Conservation (phyloP, 2,797 vertebrate genomes). For the Sciurus carolinensis region DNA sequence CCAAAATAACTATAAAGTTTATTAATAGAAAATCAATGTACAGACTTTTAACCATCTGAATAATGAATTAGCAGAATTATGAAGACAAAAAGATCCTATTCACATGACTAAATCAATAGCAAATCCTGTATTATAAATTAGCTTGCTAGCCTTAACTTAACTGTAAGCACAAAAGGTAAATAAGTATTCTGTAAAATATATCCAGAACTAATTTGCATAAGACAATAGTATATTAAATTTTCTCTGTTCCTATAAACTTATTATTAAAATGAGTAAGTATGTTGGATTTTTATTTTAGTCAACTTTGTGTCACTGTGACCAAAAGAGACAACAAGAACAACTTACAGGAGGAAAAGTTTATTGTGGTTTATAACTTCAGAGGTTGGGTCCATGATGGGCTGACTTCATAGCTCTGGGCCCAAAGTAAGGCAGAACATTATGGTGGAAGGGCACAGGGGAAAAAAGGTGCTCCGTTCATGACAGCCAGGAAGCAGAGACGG, state of each 20-base stretch:
- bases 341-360: too few relatives aligned
- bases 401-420: too few relatives aligned
- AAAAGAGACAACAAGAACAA: too few relatives aligned
- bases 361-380: too few relatives aligned
- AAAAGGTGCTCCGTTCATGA: too few relatives aligned
- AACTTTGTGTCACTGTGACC: too few relatives aligned
- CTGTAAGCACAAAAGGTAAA: background rate
- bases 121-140: constrained; percentile 8
- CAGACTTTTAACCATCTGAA: constrained; percentile 5
- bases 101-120: background rate
- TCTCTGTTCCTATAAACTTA: background rate
- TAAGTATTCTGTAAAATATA: constrained; percentile 17
- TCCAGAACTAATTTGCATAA: constrained; percentile 5
- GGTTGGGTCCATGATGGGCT: too few relatives aligned
- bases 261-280: background rate
- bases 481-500: too few relatives aligned
- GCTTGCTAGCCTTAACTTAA: background rate
- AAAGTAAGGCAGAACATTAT: too few relatives aligned
- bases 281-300: background rate
- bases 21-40: background rate
- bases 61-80: constrained; percentile 32
- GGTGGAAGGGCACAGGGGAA: too few relatives aligned
- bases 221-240: background rate
- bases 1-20: background rate
- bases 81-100: background rate